These are phyloP conservation scores for Pegea sp. DNA, from an alignment of 23 tunicate species.

Conservation along the genomic window DNA sequence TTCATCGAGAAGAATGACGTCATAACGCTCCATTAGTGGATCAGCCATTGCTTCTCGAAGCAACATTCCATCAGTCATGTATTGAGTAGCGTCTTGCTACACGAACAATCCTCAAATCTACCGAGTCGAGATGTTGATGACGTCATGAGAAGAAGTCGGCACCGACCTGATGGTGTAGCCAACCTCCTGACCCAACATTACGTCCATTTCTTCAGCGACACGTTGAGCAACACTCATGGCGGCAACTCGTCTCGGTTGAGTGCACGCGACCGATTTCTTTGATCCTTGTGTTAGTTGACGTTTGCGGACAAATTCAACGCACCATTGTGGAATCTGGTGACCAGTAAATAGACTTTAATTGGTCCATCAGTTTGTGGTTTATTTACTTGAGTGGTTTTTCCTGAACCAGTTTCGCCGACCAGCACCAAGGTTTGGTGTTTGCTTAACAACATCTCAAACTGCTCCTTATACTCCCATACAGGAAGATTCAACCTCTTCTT, in stretches of 20 bases:
- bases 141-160: not conserved
- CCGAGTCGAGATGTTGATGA: not conserved
- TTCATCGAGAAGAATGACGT: conserved; percentile 84
- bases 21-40: conserved; percentile 88
- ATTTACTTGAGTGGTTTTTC: conserved; percentile 89
- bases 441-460: conserved; percentile 44
- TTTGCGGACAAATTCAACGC: conserved; percentile 56
- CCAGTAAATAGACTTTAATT: too few species aligned
- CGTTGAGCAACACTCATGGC: conserved; percentile 99
- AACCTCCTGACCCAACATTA: conserved; percentile 82
- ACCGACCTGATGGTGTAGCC: conserved; percentile 73
- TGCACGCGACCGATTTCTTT: conserved; percentile 77
- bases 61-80: conserved; percentile 98
- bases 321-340: conserved; percentile 96
- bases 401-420: conserved; percentile 95
- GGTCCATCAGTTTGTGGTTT: too few species aligned
- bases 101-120: conserved; percentile 90
- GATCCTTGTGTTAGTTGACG: conserved; percentile 8
- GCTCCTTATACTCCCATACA: conserved; percentile 83
- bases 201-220: conserved; percentile 98
- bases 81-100: conserved; percentile 53
- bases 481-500: conserved; percentile 75
- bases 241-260: conserved; percentile 94
- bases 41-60: conserved; percentile 97
- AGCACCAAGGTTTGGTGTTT: conserved; percentile 70